phyloP scores from a whole-genome alignment of 2,888 invertebrate genomes.

The Ptychoptera contaminata region DNA sequence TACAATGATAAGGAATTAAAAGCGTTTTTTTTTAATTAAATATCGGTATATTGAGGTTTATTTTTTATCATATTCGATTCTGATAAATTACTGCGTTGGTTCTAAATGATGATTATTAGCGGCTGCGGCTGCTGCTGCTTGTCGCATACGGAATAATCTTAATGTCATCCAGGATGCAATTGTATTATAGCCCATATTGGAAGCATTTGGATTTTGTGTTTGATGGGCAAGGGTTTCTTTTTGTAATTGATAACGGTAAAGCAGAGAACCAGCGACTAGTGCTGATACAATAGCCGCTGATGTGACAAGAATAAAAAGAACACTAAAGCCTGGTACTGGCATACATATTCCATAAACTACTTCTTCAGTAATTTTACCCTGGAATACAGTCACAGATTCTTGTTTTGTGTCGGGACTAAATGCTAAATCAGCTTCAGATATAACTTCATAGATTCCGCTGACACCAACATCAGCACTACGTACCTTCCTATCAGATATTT shows the following conservation, averaged over 20 bases:
- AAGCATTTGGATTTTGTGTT: constrained; percentile 36
- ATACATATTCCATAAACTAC: constrained; percentile 84
- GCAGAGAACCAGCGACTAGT: constrained; percentile 64
- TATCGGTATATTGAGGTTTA: too few relatives aligned
- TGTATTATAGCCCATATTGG: constrained; percentile 34
- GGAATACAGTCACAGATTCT: constrained; percentile 75
- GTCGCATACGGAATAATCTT: constrained; percentile 41
- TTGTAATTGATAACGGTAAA: constrained; percentile 63
- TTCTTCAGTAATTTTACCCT: constrained; percentile 75
- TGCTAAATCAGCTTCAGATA: constrained; percentile 80
- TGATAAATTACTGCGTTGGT: too few relatives aligned
- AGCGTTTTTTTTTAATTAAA: too few relatives aligned
- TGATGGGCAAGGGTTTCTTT: constrained; percentile 44
- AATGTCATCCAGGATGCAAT: constrained; percentile 62
- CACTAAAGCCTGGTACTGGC: constrained; percentile 78
- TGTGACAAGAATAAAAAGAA: constrained; percentile 73
- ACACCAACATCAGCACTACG: constrained; percentile 80
- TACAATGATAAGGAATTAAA: too few relatives aligned
- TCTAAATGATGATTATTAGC: too few relatives aligned
- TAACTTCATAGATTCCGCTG: constrained; percentile 77
- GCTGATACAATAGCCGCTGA: constrained; percentile 78
- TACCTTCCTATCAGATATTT: constrained; percentile 53
- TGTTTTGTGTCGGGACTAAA: constrained; percentile 69
- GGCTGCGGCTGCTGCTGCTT: constrained; percentile 8
- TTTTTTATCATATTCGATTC: too few relatives aligned